These are phyloP conservation scores for Orius insidiosus DNA, from an alignment of 1,140 invertebrate genomes.

Conservation along the genomic window DNA sequence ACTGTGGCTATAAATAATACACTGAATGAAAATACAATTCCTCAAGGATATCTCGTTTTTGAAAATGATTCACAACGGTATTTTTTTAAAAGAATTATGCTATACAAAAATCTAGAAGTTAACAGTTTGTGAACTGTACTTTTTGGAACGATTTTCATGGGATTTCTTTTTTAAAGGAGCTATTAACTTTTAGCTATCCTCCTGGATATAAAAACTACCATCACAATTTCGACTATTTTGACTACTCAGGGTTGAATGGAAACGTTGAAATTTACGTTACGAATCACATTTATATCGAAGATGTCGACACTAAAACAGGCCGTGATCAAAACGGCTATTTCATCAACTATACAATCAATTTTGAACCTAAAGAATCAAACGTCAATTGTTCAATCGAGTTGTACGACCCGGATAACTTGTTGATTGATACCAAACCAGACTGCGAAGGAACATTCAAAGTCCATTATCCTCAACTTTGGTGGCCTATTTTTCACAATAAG, in stretches of 20 bases:
- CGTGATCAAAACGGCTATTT: no score
- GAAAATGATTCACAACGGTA: slow-evolving; percentile 11
- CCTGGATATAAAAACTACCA: slow-evolving; percentile 31
- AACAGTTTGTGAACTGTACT: not conserved
- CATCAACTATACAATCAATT: not conserved
- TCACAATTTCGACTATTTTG: slow-evolving; percentile 48
- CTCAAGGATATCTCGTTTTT: slow-evolving; percentile 26
- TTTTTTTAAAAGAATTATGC: no score
- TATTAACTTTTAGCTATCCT: slow-evolving; percentile 31
- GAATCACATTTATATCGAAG: slow-evolving; percentile 30
- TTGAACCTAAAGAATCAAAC: not conserved
- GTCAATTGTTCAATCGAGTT: not conserved
- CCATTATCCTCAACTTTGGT: slow-evolving; percentile 12
- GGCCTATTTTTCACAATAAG: slow-evolving; percentile 8
- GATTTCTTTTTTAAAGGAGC: no score
- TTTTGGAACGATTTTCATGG: no score
- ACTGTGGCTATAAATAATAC: slow-evolving; percentile 51
- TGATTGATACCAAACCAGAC: not conserved
- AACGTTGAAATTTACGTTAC: slow-evolving; percentile 36
- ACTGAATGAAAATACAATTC: slow-evolving; percentile 31
- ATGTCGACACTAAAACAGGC: slow-evolving; percentile 25
- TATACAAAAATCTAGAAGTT: no score
- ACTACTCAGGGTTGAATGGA: slow-evolving; percentile 48
- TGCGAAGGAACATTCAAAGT: slow-evolving; percentile 1
- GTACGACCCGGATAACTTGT: not conserved